Conservation (phyloP, 2,888 invertebrate genomes). For the Microplitis deprimator region DNA sequence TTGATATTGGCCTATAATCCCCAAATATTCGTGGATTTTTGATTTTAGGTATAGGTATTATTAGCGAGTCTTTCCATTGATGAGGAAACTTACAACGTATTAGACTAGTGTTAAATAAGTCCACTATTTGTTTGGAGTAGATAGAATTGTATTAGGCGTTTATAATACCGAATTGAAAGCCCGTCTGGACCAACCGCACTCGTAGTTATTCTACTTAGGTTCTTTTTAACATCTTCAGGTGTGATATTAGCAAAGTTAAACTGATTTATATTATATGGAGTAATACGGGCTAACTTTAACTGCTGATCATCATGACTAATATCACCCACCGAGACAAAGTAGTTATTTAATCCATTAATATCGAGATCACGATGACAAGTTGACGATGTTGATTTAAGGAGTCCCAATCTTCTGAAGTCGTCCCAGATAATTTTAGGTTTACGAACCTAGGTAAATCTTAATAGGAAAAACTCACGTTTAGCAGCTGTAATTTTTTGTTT, state of each 20-base stretch:
- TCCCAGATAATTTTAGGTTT: neutral
- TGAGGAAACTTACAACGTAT: neutral
- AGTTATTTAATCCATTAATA: neutral
- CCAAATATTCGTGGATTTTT: neutral
- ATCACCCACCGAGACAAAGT: neutral
- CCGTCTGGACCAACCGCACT: neutral
- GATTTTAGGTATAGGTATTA: neutral
- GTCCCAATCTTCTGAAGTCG: neutral
- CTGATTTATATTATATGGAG: neutral
- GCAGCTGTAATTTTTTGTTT: neutral
- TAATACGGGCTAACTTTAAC: neutral
- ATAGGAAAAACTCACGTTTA: neutral
- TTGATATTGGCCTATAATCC: neutral
- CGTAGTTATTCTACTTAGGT: neutral
- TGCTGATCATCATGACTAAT: neutral
- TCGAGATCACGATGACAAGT: neutral
- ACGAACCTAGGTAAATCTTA: neutral
- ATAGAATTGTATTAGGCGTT: neutral
- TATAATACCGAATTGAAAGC: neutral
- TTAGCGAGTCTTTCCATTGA: neutral
- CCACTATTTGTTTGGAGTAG: neutral
- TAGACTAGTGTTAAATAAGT: neutral
- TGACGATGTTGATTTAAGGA: neutral
- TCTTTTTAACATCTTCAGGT: neutral
- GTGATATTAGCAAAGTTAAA: neutral